Evolutionary conservation across 92 coral and sea anemone genomes (phyloP).

Genomic region (Epizoanthus rinbou): DNA sequence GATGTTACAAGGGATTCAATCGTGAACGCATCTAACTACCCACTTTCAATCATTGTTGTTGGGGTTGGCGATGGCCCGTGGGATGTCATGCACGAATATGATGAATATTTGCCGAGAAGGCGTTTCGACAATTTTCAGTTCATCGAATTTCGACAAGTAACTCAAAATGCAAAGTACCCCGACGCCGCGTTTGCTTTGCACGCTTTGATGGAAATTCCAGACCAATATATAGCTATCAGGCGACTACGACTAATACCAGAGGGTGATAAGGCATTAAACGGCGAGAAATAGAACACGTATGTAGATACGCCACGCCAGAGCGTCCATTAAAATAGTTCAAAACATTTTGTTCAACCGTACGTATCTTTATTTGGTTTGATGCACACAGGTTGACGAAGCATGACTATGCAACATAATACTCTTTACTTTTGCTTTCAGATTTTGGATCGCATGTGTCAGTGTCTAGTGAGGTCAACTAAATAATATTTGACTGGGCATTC

Average conservation of each 20-base stretch:
- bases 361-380: too few relatives aligned
- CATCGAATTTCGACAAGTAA: slow-evolving; percentile 75
- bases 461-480: too few relatives aligned
- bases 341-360: too few relatives aligned
- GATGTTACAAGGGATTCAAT: slow-evolving; percentile 80
- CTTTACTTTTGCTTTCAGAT: too few relatives aligned
- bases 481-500: too few relatives aligned
- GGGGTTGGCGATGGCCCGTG: slow-evolving; percentile 99
- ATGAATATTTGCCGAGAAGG: slow-evolving; percentile 80
- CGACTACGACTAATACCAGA: slow-evolving; percentile 68
- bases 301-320: slow-evolving; percentile 1
- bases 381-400: too few relatives aligned
- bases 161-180: slow-evolving; percentile 64
- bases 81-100: slow-evolving; percentile 96
- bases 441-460: too few relatives aligned
- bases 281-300: slow-evolving; percentile 9
- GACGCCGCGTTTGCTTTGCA: slow-evolving; percentile 92
- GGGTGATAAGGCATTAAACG: slow-evolving; percentile 26
- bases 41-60: slow-evolving; percentile 86
- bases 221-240: slow-evolving; percentile 81
- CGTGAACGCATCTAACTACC: slow-evolving; percentile 86
- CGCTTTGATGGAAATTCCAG: slow-evolving; percentile 98
- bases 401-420: too few relatives aligned
- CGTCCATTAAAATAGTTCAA: neutral
- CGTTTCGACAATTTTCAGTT: slow-evolving; percentile 98